These are phyloP conservation scores for Papilio helenus DNA, from an alignment of 1,140 invertebrate genomes.

Conservation along the genomic window DNA sequence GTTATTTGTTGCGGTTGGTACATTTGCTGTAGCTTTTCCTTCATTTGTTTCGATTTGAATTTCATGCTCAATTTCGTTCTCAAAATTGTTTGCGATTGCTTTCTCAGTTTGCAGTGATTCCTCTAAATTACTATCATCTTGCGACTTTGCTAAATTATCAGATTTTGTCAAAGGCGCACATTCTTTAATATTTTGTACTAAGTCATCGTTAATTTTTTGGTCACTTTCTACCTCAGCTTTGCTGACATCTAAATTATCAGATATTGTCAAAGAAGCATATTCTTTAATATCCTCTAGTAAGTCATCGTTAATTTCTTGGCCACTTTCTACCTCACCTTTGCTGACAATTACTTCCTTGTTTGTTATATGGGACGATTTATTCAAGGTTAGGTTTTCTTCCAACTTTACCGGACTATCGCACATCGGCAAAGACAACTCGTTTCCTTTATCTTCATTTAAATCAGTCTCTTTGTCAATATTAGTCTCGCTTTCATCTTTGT, in stretches of 20 bases:
- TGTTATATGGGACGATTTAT: not conserved
- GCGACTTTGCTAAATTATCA: not conserved
- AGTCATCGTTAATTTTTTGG: not conserved
- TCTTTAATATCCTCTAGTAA: not conserved
- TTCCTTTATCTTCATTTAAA: not conserved
- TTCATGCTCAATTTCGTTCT: not conserved
- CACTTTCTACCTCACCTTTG: not conserved
- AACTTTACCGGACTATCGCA: not conserved
- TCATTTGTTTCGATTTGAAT: not conserved
- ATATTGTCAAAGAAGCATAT: not conserved
- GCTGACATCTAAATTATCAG: not conserved
- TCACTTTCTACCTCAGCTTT: not conserved
- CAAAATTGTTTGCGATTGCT: not conserved
- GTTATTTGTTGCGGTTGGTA: constrained; percentile 27
- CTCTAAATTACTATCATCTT: not conserved
- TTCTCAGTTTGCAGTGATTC: not conserved
- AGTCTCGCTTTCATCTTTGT: not conserved
- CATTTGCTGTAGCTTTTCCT: not conserved
- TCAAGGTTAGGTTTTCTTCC: not conserved
- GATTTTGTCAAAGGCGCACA: not conserved
- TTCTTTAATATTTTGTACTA: not conserved
- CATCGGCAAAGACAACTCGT: not conserved
- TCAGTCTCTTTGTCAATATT: constrained; percentile 8
- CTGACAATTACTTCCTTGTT: not conserved
- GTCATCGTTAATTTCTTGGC: not conserved